A percentile compares a stretch with the other conserved stretches of the same genome.
These are phyloP conservation scores for Meles meles DNA, from an alignment of 2,113 vertebrate genomes.

Conservation along the genomic window DNA sequence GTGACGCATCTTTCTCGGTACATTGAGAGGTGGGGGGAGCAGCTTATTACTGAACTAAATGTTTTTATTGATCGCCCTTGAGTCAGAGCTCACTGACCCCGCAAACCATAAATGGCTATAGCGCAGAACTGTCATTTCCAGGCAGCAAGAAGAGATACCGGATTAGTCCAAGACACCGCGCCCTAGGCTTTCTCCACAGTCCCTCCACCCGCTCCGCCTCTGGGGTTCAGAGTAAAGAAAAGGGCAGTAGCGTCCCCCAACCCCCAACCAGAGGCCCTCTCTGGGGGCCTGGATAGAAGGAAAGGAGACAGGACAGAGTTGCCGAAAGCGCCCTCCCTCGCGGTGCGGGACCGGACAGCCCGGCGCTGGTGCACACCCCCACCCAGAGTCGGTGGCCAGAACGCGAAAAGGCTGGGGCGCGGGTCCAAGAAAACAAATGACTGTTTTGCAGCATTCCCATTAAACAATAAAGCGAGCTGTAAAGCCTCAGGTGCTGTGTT, in stretches of 20 bases:
- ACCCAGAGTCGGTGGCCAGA: not conserved
- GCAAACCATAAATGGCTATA: conserved; percentile 51
- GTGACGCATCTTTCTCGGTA: conserved; percentile 38
- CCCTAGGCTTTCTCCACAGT: not conserved
- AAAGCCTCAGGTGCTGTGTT: conserved; percentile 83
- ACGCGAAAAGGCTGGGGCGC: not conserved
- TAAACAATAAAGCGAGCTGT: conserved; percentile 80
- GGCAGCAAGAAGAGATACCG: conserved; percentile 35
- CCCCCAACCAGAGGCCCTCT: not conserved
- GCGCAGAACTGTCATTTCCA: conserved; percentile 66
- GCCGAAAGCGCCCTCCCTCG: accelerated
- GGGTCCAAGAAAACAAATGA: not conserved
- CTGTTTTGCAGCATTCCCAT: conserved; percentile 40
- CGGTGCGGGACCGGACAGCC: accelerated
- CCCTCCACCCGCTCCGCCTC: not conserved
- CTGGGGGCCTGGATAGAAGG: accelerated
- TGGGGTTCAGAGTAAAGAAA: no score
- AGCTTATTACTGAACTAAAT: conserved; percentile 70
- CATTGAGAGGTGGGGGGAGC: not conserved
- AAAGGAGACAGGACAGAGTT: not conserved
- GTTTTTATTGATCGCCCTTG: conserved; percentile 67
- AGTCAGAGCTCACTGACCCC: conserved; percentile 62
- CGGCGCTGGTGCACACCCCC: not conserved
- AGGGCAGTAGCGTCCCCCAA: no score
- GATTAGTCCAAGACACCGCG: conserved; percentile 10